Conservation (phyloP, 37 sponge, comb jelly and placozoan genomes). For the Ianthella basta region DNA sequence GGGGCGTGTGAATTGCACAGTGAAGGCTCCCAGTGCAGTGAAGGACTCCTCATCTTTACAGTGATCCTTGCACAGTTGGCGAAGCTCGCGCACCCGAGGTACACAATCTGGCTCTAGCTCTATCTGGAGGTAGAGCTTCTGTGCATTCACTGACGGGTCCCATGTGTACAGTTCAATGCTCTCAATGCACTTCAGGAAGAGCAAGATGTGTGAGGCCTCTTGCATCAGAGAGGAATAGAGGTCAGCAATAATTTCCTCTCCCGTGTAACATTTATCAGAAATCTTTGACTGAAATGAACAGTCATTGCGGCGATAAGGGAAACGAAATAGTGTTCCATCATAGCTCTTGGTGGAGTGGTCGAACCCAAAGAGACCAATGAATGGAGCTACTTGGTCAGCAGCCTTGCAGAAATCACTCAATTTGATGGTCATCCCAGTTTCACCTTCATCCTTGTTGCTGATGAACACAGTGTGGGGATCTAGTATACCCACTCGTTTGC, state of each 20-base stretch:
- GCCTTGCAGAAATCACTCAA: not conserved
- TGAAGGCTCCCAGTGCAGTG: not conserved
- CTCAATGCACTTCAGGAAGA: slow-evolving; percentile 63
- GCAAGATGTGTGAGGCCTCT: slow-evolving; percentile 44
- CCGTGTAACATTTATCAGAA: slow-evolving; percentile 30
- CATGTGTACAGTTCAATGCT: slow-evolving; percentile 47
- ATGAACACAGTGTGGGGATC: slow-evolving; percentile 52
- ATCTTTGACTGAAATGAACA: slow-evolving; percentile 36
- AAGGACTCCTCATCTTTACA: not conserved
- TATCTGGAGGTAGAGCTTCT: not conserved
- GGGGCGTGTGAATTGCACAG: too few relatives aligned
- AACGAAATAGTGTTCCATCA: slow-evolving; percentile 79
- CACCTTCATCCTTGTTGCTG: not conserved
- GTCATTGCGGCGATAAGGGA: slow-evolving; percentile 56
- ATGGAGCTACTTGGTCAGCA: slow-evolving; percentile 71
- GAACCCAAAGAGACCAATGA: slow-evolving; percentile 72
- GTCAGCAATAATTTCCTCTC: not conserved
- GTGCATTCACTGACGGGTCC: not conserved
- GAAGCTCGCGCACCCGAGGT: not conserved
- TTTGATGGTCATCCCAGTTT: not conserved
- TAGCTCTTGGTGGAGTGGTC: slow-evolving; percentile 36
- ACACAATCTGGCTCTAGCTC: not conserved
- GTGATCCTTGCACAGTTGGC: not conserved
- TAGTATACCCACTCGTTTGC: slow-evolving; percentile 43
- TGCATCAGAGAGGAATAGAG: slow-evolving; percentile 36